Percentiles rank a stretch among this genome's conserved stretches.
These are phyloP conservation scores for Thelaira solivaga DNA, from an alignment of 2,888 invertebrate genomes.

Conservation along the genomic window DNA sequence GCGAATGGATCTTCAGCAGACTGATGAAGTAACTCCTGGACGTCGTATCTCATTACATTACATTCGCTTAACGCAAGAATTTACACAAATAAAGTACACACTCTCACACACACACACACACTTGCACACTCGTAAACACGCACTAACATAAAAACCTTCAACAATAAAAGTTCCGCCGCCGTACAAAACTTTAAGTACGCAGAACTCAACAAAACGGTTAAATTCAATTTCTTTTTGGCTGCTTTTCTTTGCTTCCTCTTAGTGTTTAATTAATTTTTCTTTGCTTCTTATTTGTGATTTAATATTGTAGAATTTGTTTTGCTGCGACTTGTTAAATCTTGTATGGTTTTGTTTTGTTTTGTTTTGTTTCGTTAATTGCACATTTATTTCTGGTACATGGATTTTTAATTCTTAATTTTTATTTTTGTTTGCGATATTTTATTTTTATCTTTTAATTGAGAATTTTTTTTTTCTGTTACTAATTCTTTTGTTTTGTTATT, in stretches of 20 bases:
- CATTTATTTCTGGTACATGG: constrained; percentile 43
- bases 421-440: constrained; percentile 22
- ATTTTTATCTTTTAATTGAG: too few relatives aligned
- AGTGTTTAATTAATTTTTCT: too few relatives aligned
- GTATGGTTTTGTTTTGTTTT: constrained; percentile 21
- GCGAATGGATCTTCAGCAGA: constrained; percentile 78
- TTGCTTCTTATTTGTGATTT: background rate
- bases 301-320: background rate
- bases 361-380: constrained; percentile 57
- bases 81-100: constrained; percentile 36
- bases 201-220: background rate
- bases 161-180: constrained; percentile 15
- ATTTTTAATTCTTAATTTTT: constrained; percentile 23
- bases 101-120: too few relatives aligned
- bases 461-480: constrained; percentile 27
- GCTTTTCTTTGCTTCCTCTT: constrained; percentile 17
- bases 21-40: constrained; percentile 78
- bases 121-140: background rate
- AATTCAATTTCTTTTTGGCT: background rate
- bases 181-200: background rate
- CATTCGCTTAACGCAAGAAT: constrained; percentile 66
- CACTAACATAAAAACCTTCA: constrained; percentile 16
- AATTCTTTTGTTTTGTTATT: constrained; percentile 7
- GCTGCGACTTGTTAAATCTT: constrained; percentile 25
- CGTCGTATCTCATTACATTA: constrained; percentile 79